These are phyloP conservation scores for Cyanoderma ruficeps DNA, from an alignment of 2,113 vertebrate species.

Conservation along the genomic window DNA sequence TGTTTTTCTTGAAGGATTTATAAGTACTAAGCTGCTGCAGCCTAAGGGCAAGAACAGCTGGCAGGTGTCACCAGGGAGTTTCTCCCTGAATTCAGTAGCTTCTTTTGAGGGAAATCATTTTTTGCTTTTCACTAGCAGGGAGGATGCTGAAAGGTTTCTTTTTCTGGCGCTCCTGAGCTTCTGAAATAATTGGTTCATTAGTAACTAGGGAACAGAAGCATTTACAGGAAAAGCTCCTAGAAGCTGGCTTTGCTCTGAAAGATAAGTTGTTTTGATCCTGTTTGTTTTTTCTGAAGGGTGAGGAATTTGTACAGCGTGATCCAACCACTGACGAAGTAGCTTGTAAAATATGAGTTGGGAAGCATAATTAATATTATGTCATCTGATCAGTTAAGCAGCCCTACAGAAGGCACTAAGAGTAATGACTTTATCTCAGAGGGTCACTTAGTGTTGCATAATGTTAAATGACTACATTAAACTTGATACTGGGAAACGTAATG, in stretches of 20 bases:
- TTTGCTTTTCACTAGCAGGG: background rate
- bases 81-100: background rate
- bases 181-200: conserved; percentile 1
- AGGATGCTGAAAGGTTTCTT: background rate
- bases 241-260: background rate
- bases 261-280: background rate
- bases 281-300: background rate
- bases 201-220: conserved; percentile 27
- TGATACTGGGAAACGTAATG: background rate
- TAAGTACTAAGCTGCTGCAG: background rate
- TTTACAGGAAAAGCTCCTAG: conserved; percentile 24
- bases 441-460: background rate
- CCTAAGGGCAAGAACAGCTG: background rate
- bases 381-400: background rate
- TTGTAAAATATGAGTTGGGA: conserved; percentile 10
- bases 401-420: background rate
- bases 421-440: background rate
- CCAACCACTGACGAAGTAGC: background rate
- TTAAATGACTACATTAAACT: background rate
- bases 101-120: background rate
- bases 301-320: background rate
- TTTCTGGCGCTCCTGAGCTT: background rate
- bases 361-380: background rate
- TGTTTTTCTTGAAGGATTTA: background rate
- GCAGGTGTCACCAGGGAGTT: background rate